Evolutionary conservation across 2,797 vertebrate genomes (phyloP).

Genomic region (Manis javanica): DNA sequence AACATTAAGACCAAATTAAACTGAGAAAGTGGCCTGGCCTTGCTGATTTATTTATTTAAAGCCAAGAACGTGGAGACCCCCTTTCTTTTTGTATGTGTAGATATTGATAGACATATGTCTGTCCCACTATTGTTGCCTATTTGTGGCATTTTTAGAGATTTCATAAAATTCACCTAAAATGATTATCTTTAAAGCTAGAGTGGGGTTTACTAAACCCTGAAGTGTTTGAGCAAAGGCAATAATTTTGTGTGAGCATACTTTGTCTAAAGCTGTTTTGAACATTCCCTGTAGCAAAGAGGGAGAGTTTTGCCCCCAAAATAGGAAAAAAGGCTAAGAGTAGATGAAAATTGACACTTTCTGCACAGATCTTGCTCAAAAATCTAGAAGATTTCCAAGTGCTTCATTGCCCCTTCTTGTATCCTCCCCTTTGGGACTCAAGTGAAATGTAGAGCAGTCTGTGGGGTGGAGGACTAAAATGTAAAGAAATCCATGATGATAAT

Average conservation of each 20-base stretch:
- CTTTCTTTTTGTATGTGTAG: constrained; percentile 32
- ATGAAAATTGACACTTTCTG: constrained; percentile 55
- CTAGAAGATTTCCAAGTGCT: constrained; percentile 41
- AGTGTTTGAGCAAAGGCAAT: constrained; percentile 43
- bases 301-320: not conserved
- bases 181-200: constrained; percentile 49
- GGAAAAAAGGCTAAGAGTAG: constrained; percentile 34
- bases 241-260: constrained; percentile 51
- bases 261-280: constrained; percentile 32
- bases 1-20: constrained; percentile 84
- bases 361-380: not conserved
- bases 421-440: not conserved
- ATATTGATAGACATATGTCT: not conserved
- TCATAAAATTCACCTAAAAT: constrained; percentile 51
- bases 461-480: not conserved
- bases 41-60: constrained; percentile 75
- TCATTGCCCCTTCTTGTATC: not conserved
- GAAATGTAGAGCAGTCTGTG: not conserved
- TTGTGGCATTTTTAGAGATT: constrained; percentile 53
- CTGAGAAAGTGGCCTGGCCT: constrained; percentile 49
- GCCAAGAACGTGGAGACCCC: not conserved
- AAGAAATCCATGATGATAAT: constrained; percentile 7
- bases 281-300: constrained; percentile 1
- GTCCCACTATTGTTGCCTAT: not conserved
- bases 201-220: constrained; percentile 54